Evolutionary conservation across 2,888 invertebrate species (phyloP).

Genomic region (Sarcophaga carnaria): DNA sequence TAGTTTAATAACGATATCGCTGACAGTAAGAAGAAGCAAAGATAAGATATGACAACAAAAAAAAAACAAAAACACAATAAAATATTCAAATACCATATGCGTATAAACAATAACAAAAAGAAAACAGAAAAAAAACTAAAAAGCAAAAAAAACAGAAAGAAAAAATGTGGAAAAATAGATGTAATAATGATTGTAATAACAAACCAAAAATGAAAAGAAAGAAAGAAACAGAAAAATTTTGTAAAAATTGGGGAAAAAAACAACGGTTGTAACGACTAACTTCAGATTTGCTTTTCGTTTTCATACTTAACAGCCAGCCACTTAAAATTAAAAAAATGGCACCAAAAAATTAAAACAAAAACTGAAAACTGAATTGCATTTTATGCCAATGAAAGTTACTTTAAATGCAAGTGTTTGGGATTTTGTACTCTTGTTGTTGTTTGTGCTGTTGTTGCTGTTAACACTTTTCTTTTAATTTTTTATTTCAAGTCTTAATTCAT

Average conservation of each 20-base stretch:
- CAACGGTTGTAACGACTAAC: not conserved
- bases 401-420: not conserved
- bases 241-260: not conserved
- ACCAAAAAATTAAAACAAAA: slow-evolving; percentile 9
- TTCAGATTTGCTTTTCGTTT: not conserved
- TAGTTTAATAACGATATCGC: slow-evolving; percentile 24
- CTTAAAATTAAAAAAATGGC: not conserved
- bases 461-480: slow-evolving; percentile 5
- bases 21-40: not conserved
- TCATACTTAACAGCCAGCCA: slow-evolving; percentile 33
- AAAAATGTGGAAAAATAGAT: slow-evolving; percentile 1
- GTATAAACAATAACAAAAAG: slow-evolving; percentile 8
- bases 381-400: slow-evolving; percentile 60
- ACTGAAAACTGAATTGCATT: slow-evolving; percentile 37
- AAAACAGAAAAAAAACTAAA: not conserved
- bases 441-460: slow-evolving; percentile 12
- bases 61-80: not conserved
- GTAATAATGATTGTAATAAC: slow-evolving; percentile 38
- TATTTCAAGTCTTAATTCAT: not conserved
- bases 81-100: too few species aligned
- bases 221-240: not conserved
- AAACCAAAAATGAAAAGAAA: not conserved
- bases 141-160: slow-evolving; percentile 1
- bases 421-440: not conserved
- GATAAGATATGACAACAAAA: slow-evolving; percentile 47